Evolutionary conservation across 2,888 invertebrate species (phyloP), one percentile per base, ranked within the genome.

Genomic region (Clistopyga incitator): DNA sequence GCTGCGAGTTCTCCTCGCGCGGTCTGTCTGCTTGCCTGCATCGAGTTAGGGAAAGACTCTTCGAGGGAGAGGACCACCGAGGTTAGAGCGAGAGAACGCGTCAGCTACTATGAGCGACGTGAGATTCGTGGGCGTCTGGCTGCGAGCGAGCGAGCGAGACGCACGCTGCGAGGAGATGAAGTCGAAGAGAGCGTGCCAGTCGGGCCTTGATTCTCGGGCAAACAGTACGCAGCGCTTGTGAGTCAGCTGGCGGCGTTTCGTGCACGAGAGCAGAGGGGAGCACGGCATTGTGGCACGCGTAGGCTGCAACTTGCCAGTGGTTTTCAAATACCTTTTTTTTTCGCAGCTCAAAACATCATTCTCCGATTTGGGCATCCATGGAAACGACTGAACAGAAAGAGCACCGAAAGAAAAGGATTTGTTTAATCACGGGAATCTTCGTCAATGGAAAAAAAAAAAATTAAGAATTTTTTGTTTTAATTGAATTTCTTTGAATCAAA

Each of bases 181-280:
- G 65, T 78, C 45, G 67, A 83, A 84, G 86, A 84, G 86, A 84
- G 77, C 82, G 82, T 81, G 82, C 56, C 71, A 56, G 83, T 86
- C 84, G 86, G 72, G 86, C 78, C 82, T 86, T 84, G 86, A 86
- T 86, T 82, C 86, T 81, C 82, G 79, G 76, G 81, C 86, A 80
- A 86, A 86, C 83, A 86, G 72, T 75, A 81, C 75, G 75, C 71
- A 81, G 77, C 80, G 81, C 84, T 81, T 81, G 85, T 88, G 89
- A 89, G 89, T 89, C 88, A 89, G 88, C 88, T 86, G 88, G 79
- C 85, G 76, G 84, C 59, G 80, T 52, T 83, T 80, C 77, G 71
- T 80, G 54, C 61, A 68, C 20, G 67, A 1, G 45, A 20, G 59
- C 68, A 50, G 84, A 56, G 70, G 42, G 42, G 59, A 54, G 59